Evolutionary conservation across 2,113 vertebrate species (phyloP).

Genomic region (Leptosomus discolor): DNA sequence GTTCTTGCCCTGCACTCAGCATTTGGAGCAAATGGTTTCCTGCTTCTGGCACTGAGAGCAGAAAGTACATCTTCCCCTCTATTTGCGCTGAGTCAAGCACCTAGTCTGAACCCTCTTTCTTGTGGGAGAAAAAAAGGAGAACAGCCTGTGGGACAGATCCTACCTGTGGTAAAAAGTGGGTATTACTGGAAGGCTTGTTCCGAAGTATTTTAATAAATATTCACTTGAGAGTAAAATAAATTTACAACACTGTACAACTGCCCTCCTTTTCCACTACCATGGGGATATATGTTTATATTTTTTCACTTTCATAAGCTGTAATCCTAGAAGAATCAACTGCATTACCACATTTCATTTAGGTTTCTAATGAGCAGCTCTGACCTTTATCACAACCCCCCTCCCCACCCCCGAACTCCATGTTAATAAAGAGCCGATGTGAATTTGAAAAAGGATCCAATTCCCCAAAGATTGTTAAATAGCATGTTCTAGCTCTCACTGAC

Average conservation of each 20-base stretch:
- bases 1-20: not conserved
- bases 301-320: constrained; percentile 12
- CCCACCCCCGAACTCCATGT: not conserved
- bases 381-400: constrained; percentile 49
- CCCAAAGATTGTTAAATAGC: constrained; percentile 55
- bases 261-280: not conserved
- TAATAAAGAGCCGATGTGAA: constrained; percentile 51
- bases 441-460: constrained; percentile 49
- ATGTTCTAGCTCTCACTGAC: constrained; percentile 31
- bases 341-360: constrained; percentile 42
- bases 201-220: not conserved
- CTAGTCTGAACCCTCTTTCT: not conserved
- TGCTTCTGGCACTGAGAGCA: not conserved
- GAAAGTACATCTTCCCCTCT: not conserved
- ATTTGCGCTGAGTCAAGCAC: not conserved
- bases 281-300: not conserved
- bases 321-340: constrained; percentile 12
- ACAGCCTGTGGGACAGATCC: not conserved
- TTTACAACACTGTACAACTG: not conserved
- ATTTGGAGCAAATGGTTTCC: not conserved
- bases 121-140: not conserved
- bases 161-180: not conserved
- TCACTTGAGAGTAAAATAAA: not conserved
- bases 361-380: constrained; percentile 69
- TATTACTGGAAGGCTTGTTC: not conserved